Base-by-base conservation (phyloP, 1,140 invertebrate species). In the Atopsyche davidsoni region DNA sequence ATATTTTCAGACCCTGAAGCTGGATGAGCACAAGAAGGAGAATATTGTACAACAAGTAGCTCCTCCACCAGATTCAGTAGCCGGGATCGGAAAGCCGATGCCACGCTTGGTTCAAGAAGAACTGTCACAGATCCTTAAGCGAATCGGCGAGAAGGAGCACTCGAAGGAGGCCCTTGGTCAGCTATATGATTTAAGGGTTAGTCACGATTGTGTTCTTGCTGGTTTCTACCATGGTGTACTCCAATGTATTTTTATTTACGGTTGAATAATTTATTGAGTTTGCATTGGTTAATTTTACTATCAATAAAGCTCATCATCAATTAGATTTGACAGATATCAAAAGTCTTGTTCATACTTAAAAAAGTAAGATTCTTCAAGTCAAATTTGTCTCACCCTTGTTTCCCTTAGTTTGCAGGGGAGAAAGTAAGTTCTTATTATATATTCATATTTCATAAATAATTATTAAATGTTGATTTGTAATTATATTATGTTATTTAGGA, bases 141-240 rank as follows among this genome's bases (percentile, higher is more conserved):
- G 94, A 60, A 94, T 96, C 59, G 91, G 90, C 17, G 87, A 83
- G 11, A 92, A 89, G 64, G 86, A 93, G 57, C 86, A 89, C 54
- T 89, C 87, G 2, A 83, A 86, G 67, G 89, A 93, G 64, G 94
- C 92, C 23, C 70, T 97, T 23, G 77, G 79, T 47, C 84, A 92
- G 59, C 69, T 97, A 4, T 95, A 93, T 62, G 91, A 95, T 54
- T 92, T 96, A 62, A 67, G 75, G 63, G 76, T 76, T 39, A 17
- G 35, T 44, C 19, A 10, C 3, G 2, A 23, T 36, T 9, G 4
- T 36, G n/a, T n/a, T n/a, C n/a, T n/a, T n/a, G n/a, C n/a, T n/a
- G n/a, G n/a, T n/a, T n/a, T n/a, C n/a, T n/a, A n/a, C n/a, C n/a
- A n/a, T n/a, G n/a, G n/a, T n/a, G n/a, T n/a, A n/a, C n/a, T n/a